Conservation (phyloP, 2,113 vertebrate genomes). For the Mesocricetus auratus region DNA sequence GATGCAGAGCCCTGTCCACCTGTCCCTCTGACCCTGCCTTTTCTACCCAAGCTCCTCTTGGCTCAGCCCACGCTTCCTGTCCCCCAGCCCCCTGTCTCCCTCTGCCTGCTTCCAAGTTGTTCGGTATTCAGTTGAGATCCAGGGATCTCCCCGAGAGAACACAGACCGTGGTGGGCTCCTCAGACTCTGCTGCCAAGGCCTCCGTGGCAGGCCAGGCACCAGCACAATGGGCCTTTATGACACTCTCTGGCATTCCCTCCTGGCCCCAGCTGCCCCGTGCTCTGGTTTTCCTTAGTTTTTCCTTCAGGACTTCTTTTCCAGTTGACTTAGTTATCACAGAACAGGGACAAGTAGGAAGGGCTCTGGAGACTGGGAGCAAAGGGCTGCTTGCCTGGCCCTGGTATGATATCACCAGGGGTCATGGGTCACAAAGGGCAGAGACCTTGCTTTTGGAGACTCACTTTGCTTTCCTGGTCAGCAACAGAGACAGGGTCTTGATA, state of each 20-base stretch:
- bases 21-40: not conserved
- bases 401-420: slow-evolving; percentile 72
- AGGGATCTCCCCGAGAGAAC: slow-evolving; percentile 84
- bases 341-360: slow-evolving; percentile 79
- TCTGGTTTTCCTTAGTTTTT: slow-evolving; percentile 83
- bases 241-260: slow-evolving; percentile 80
- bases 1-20: slow-evolving; percentile 75
- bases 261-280: slow-evolving; percentile 84
- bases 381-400: slow-evolving; percentile 77
- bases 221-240: slow-evolving; percentile 87
- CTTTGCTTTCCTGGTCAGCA: slow-evolving; percentile 80
- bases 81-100: not conserved
- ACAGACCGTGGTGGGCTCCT: slow-evolving; percentile 69
- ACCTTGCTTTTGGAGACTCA: slow-evolving; percentile 69
- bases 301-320: slow-evolving; percentile 85
- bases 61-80: not conserved
- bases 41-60: not conserved
- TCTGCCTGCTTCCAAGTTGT: slow-evolving; percentile 62
- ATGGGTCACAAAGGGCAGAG: slow-evolving; percentile 76
- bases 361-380: slow-evolving; percentile 69
- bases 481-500: slow-evolving; percentile 69
- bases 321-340: slow-evolving; percentile 86
- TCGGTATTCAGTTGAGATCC: slow-evolving; percentile 84
- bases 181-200: slow-evolving; percentile 83
- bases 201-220: slow-evolving; percentile 63